Evolutionary conservation across 2,797 vertebrate species (phyloP).

Genomic region (Myotis daubentonii): DNA sequence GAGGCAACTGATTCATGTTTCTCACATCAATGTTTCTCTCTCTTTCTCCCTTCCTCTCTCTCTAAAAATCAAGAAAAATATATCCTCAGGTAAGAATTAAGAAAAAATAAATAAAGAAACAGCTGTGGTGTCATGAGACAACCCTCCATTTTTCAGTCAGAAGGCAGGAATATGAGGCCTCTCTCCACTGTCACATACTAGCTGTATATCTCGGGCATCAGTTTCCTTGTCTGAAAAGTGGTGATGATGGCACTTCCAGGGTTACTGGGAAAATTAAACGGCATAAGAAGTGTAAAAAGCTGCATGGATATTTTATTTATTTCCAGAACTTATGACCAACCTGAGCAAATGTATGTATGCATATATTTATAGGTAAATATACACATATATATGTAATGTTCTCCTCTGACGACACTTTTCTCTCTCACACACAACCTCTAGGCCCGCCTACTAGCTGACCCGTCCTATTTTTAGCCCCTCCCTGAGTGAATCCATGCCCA

Average conservation of each 20-base stretch:
- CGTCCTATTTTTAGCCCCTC: neutral
- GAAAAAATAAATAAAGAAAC: neutral
- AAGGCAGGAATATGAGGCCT: neutral
- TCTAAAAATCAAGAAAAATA: neutral
- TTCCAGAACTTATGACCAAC: neutral
- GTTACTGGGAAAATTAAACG: neutral
- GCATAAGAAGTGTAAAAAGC: neutral
- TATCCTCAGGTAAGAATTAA: neutral
- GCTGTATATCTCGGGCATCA: neutral
- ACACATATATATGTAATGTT: neutral
- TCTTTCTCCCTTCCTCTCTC: too few relatives aligned
- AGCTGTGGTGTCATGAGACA: neutral
- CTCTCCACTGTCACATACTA: neutral
- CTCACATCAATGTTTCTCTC: too few relatives aligned
- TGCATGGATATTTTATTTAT: neutral
- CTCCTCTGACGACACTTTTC: neutral
- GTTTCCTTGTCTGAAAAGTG: neutral
- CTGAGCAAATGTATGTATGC: neutral
- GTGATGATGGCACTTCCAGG: neutral
- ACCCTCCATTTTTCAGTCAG: neutral
- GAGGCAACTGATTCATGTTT: neutral
- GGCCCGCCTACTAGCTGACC: neutral
- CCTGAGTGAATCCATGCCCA: neutral
- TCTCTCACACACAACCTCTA: neutral
- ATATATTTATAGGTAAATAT: neutral